A percentile compares a stretch with the other conserved stretches of the same genome.
phyloP scores from a whole-genome alignment of 1,140 invertebrate species.

The Babylonia areolata region DNA sequence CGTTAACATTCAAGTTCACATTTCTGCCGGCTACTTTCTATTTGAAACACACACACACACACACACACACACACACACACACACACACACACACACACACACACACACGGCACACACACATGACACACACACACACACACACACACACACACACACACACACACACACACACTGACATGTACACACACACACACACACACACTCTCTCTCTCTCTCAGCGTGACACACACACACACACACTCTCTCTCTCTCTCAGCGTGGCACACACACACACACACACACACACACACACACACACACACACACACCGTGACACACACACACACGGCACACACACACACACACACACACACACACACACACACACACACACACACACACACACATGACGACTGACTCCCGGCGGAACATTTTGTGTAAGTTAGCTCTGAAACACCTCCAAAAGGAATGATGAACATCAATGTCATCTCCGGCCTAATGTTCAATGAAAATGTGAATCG shows the following conservation, averaged over 20 bases:
- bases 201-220: neutral
- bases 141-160: neutral
- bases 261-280: neutral
- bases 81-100: neutral
- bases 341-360: constrained; percentile 14
- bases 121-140: no score
- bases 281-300: constrained; percentile 8
- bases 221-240: neutral
- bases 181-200: constrained; percentile 6
- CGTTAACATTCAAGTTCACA: no score
- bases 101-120: neutral
- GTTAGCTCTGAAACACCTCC: no score
- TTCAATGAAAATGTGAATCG: neutral
- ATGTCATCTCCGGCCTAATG: no score
- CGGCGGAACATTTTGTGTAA: no score
- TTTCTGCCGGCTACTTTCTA: no score
- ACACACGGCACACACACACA: neutral
- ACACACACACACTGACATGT: neutral
- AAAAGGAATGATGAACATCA: no score
- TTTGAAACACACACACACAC: neutral
- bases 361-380: neutral
- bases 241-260: neutral
- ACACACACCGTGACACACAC: neutral
- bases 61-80: neutral
- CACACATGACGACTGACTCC: neutral